Base-by-base conservation (phyloP, 2,797 vertebrate genomes). In the Choloepus didactylus region DNA sequence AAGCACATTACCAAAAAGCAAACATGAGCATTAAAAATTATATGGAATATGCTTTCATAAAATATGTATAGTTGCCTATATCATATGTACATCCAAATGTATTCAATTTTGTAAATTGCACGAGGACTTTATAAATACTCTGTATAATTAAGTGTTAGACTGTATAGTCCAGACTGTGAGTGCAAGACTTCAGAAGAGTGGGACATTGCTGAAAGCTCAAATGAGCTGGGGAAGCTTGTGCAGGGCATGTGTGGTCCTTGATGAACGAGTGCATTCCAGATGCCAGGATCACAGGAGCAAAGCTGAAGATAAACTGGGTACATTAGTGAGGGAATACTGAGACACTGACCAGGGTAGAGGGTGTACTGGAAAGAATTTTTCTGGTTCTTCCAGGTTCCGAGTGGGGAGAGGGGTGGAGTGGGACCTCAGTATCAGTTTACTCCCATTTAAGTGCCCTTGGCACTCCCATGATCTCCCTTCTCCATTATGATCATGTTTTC, bases 71-170 rank as follows among this genome's bases (percentile, higher is more conserved):
- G 77, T 81, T 93, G 72, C 25, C 83, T 91, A 41, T 80, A 72
- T 76, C 60, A 54, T 79, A 56, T 80, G 15, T 89, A 93, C 16
- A 49, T 96, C 35, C 93, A 96, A 87, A 92, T 85, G 23, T 73
- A 87, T 87, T 94, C 62, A 59, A 41, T 49, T 88, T 82, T 82
- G 72, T 96, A 83, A 91, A 44, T 80, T 86, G 49, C 54, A 92
- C 35, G 91, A 88, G 51, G 69, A 90, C 77, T 95, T 92, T 85
- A 81, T 95, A 91, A 95, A 95, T 94, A 77, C 29, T 44, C 92
- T 79, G 67, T 73, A 49, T 66, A 79, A 93, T 84, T 95, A 91
- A 89, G 80, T 67, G 79, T 54, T 87, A 69, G 66, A 56, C 76
- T 51, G 11, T 66, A 12, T 72, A 72, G 70, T 72, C 31, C 80